Evolutionary conservation across 1,140 invertebrate species (phyloP), one percentile per base, ranked within the genome.

Genomic region (Dendroctonus ponderosae): DNA sequence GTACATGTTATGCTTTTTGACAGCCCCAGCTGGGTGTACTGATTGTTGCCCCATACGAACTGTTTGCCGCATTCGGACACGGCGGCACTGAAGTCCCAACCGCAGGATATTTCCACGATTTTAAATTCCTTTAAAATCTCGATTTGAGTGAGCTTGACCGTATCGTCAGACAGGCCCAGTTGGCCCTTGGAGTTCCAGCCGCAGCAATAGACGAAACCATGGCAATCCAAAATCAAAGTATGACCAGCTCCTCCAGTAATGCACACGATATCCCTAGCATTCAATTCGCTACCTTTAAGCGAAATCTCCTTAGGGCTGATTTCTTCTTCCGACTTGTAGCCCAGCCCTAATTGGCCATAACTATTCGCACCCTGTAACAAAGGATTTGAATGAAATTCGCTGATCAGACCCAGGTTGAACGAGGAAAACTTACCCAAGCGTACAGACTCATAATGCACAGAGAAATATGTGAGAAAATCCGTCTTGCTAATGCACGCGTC

Each of bases 101-200:
- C 89, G 73, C 88, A 89, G 12, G 84, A 83, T 54, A 88, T 82
- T 65, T 83, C 79, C 49, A 79, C 81, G 69, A 89, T 84, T 69
- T 79, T 81, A 62, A 84, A 80, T 70, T 82, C 81, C 75, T 81
- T 80, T 41, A 85, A 74, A 49, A 79, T 77, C 79, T 82, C 85
- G 57, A 83, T 80, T 69, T 81, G 80, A 66, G 82, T 79, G 76
- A 81, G 86, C 61, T 70, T 84, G 73, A 77, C 73, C n/a, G 75
- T 84, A 68, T 78, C 83, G 79, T 73, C 75, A 6, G 81, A 79
- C 15, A 85, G 77, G 12, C 90, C 93, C 14, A 91, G 74, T 79
- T 96, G 93, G 3, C 89, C 88, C 76, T 86, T 89, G 71, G 86
- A 85, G 80, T 95, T 96, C 89, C 90, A 93, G 5, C 94, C 94